These are phyloP conservation scores for Malaclemys terrapin DNA, from an alignment of 2,113 vertebrate species.

Conservation along the genomic window DNA sequence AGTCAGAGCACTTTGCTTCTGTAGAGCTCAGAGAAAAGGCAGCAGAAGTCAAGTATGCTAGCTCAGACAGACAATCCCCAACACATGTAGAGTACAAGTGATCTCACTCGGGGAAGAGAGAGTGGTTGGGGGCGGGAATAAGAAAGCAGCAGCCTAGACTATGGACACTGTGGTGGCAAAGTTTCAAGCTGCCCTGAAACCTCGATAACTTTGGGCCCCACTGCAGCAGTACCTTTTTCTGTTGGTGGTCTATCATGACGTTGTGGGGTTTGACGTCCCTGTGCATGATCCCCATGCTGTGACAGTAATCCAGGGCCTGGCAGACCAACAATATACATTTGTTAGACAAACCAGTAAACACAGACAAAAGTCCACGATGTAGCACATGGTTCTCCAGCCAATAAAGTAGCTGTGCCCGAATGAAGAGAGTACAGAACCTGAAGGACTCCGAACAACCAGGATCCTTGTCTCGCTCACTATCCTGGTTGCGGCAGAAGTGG, in stretches of 20 bases:
- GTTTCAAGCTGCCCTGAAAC: background rate
- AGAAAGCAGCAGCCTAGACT: background rate
- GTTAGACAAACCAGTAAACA: conserved; percentile 5
- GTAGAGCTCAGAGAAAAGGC: background rate
- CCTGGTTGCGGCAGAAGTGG: rapidly evolving
- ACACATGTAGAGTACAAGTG: rapidly evolving
- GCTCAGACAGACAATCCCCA: background rate
- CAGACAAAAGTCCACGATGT: background rate
- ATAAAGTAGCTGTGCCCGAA: background rate
- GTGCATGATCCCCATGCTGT: conserved; percentile 99
- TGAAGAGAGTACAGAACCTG: background rate
- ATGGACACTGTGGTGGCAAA: background rate
- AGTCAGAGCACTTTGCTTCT: background rate
- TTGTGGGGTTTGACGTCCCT: conserved; percentile 99
- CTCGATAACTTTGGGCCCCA: background rate
- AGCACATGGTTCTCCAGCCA: background rate
- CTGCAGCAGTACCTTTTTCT: conserved; percentile 90
- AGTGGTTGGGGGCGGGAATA: background rate
- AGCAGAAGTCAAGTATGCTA: background rate
- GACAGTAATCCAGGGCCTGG: conserved; percentile 99
- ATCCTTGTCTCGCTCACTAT: background rate
- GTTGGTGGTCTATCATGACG: conserved; percentile 99
- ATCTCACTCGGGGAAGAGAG: background rate
- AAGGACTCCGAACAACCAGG: background rate
- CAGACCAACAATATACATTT: conserved; percentile 61